Evolutionary conservation across 2,888 invertebrate species (phyloP), one percentile per base, ranked within the genome.

Genomic region (Diaphora mendica): DNA sequence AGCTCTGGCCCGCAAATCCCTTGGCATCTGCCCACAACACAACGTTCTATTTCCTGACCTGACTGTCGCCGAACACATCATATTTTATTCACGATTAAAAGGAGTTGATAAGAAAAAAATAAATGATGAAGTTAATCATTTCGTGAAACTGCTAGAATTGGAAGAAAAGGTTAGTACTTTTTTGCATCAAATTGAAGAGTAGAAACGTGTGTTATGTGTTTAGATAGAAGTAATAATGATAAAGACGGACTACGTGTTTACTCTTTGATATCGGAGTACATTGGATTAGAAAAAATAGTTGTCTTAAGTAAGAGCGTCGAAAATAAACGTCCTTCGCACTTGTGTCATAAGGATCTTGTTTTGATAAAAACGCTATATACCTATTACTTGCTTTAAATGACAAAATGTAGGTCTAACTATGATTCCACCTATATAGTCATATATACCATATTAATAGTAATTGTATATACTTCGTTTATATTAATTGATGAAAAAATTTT

Each of bases 1-100:
- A 72, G 94, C 95, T 30, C 95, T 94, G 17, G 97, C 98, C 0
- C 96, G 98, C n/a, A 96, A 96, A 80, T 97, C 97, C 55, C 93
- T 98, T 59, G 98, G 98, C 2, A 96, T 98, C 42, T 98, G 98
- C 92, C 98, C 98, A 0, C 98, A 99, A 87, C 98, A 98, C 90
- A 98, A 99, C 93, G 97, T 98, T 3, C 95, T 99, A 30, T 98
- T 98, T 90, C 97, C 98, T 64, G 97, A 98, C 79, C 94, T 99
- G 70, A 98, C 98, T 0, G 98, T 98, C 9, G 96, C 96, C 20
- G 98, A 99, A 90, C 98, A 99, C 91, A 96, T 99, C 64, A 96
- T 97, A 81, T 98, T 99, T 93, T 99, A 98, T 89, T 97, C 97
- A 76, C 96, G 97, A 85, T 93, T 98, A 85, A 97, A 97, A 92